These are phyloP conservation scores for Teinopalpus imperialis DNA, from an alignment of 2,888 invertebrate genomes.

Conservation along the genomic window DNA sequence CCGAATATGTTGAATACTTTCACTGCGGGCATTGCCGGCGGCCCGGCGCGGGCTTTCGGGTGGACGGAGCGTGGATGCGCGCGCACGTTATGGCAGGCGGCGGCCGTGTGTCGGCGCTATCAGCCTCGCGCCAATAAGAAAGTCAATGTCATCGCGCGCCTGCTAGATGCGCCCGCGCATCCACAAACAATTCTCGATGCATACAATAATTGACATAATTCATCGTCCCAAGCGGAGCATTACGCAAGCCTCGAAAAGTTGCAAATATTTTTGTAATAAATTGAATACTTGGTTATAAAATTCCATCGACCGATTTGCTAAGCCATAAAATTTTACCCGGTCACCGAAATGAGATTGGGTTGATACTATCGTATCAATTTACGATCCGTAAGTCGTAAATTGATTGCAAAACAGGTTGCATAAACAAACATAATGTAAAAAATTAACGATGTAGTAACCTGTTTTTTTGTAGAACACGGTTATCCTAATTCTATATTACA, in stretches of 20 bases:
- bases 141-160: slow-evolving; percentile 73
- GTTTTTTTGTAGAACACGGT: slow-evolving; percentile 62
- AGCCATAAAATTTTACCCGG: slow-evolving; percentile 12
- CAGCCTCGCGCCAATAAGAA: slow-evolving; percentile 65
- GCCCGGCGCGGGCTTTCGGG: slow-evolving; percentile 59
- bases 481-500: slow-evolving; percentile 45
- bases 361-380: neutral
- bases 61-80: slow-evolving; percentile 69
- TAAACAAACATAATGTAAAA: slow-evolving; percentile 53
- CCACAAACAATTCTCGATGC: slow-evolving; percentile 34
- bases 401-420: slow-evolving; percentile 43
- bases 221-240: neutral
- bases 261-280: neutral
- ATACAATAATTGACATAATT: slow-evolving; percentile 22
- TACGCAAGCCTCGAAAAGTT: slow-evolving; percentile 12
- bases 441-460: slow-evolving; percentile 46
- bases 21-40: slow-evolving; percentile 79
- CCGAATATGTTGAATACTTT: slow-evolving; percentile 81
- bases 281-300: neutral
- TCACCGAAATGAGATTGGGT: slow-evolving; percentile 5
- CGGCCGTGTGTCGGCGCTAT: slow-evolving; percentile 68
- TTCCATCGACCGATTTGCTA: slow-evolving; percentile 1
- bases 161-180: slow-evolving; percentile 57
- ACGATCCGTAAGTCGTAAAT: slow-evolving; percentile 32
- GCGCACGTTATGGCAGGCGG: slow-evolving; percentile 73